Percentiles rank a stretch among this genome's conserved stretches.
These are phyloP conservation scores for Catharus bicknelli DNA, from an alignment of 2,113 vertebrate genomes.

Conservation along the genomic window DNA sequence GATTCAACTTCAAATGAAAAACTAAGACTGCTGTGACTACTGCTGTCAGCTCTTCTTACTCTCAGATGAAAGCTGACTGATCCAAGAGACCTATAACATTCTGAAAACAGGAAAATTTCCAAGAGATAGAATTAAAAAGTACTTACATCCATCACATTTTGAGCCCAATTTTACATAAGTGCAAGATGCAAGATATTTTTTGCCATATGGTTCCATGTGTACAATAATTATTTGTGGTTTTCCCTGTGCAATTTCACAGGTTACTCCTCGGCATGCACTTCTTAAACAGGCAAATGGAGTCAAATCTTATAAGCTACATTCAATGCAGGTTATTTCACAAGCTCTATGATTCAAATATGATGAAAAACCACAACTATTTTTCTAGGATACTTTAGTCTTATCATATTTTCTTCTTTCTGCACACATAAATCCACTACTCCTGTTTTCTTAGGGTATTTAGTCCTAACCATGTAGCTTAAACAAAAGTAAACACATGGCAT, in stretches of 20 bases:
- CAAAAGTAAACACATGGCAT: background rate
- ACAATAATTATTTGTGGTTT: background rate
- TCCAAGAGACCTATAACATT: background rate
- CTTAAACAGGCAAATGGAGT: background rate
- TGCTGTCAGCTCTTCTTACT: background rate
- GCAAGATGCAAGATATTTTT: background rate
- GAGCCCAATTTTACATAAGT: fast-evolving
- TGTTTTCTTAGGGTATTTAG: background rate
- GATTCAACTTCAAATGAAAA: background rate
- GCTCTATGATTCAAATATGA: background rate
- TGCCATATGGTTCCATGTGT: background rate
- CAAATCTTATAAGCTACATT: background rate
- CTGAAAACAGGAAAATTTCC: background rate
- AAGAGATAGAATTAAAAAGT: background rate
- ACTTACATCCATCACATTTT: background rate
- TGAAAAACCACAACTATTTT: background rate
- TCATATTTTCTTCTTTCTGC: fast-evolving
- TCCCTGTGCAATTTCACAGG: background rate
- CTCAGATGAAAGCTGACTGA: background rate
- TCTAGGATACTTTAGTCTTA: background rate
- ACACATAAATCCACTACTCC: background rate
- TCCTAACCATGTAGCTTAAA: background rate
- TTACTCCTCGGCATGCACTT: fast-evolving
- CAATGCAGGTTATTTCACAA: background rate
- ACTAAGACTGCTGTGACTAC: background rate